A percentile compares a stretch with the other conserved stretches of the same genome.
Conservation (phyloP, 2,797 vertebrate species). For the Gymnothorax reevesii region DNA sequence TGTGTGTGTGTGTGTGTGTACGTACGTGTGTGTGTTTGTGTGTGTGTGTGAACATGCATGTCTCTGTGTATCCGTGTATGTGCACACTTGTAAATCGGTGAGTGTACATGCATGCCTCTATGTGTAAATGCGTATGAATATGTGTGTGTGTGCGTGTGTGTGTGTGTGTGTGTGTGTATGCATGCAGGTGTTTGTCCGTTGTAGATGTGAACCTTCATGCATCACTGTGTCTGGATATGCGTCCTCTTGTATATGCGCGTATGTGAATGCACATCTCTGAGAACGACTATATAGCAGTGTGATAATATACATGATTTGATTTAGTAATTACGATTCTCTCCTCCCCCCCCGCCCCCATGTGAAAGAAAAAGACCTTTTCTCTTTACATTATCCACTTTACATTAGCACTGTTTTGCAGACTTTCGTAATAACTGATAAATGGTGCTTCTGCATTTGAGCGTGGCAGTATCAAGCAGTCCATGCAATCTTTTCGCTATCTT, state of each 20-base stretch:
- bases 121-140: too few relatives aligned
- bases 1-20: too few relatives aligned
- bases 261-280: too few relatives aligned
- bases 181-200: slow-evolving; percentile 23
- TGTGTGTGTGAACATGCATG: neutral
- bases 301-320: neutral
- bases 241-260: neutral
- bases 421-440: neutral
- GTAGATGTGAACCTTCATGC: neutral
- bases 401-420: neutral
- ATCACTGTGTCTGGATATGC: neutral
- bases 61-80: neutral
- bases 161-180: neutral
- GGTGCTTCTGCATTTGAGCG: neutral
- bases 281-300: neutral
- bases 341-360: too few relatives aligned
- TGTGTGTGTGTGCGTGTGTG: slow-evolving; percentile 21
- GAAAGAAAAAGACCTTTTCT: neutral
- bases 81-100: neutral
- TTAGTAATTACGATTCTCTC: neutral
- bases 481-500: neutral
- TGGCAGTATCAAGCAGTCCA: neutral
- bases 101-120: neutral
- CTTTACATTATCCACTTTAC: neutral
- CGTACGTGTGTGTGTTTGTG: too few relatives aligned